These are phyloP conservation scores for Nipponacmea schrenckii DNA, from an alignment of 2,888 invertebrate genomes.

Conservation along the genomic window DNA sequence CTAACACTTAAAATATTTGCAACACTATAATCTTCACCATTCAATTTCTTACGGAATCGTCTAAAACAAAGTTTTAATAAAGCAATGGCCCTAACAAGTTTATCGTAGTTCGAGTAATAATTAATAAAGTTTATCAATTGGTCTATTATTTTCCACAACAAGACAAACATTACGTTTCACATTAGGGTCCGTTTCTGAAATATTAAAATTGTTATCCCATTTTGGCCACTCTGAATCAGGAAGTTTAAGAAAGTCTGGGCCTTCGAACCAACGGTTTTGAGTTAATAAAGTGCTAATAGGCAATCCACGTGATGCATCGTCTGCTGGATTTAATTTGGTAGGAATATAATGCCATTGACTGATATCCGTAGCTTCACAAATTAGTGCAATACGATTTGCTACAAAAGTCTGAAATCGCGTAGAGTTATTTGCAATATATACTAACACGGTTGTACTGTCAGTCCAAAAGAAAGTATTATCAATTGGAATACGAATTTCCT, in stretches of 20 bases:
- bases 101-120: neutral
- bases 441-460: neutral
- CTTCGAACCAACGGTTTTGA: conserved; percentile 1
- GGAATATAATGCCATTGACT: neutral
- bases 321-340: conserved; percentile 7
- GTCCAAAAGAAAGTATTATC: neutral
- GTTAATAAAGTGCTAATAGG: neutral
- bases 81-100: neutral
- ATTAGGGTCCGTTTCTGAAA: neutral
- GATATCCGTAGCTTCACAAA: conserved; percentile 11
- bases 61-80: neutral
- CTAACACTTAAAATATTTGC: neutral
- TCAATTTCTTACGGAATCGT: neutral
- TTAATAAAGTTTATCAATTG: neutral
- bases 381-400: conserved; percentile 8
- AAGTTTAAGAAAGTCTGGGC: conserved; percentile 1
- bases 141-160: neutral
- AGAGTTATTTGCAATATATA: conserved; percentile 10
- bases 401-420: conserved; percentile 16
- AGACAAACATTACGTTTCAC: neutral
- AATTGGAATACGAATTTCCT: neutral
- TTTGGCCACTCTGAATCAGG: neutral
- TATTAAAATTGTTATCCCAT: neutral
- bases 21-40: neutral
- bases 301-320: neutral